phyloP scores from a whole-genome alignment of 2,113 vertebrate species.

The Limnothrissa miodon region DNA sequence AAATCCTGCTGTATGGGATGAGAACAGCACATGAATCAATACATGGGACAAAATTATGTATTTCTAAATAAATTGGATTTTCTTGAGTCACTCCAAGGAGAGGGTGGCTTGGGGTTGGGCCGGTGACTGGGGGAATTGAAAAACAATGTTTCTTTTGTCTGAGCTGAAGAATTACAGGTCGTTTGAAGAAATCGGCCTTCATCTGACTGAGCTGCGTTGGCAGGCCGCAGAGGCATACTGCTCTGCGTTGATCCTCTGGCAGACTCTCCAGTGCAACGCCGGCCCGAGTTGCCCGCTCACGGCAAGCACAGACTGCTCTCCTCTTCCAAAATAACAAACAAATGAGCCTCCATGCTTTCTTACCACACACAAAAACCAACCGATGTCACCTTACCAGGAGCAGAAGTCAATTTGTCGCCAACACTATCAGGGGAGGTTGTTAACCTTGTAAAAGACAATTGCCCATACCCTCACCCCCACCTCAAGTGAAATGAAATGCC shows the following conservation, averaged over 20 bases:
- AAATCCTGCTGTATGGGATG: background rate
- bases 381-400: conserved; percentile 51
- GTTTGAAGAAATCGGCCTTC: background rate
- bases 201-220: background rate
- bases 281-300: background rate
- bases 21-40: background rate
- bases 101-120: background rate
- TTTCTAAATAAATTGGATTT: conserved; percentile 16
- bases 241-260: background rate
- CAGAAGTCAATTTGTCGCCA: conserved; percentile 55
- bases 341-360: background rate
- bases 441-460: conserved; percentile 68
- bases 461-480: conserved; percentile 28
- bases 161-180: background rate
- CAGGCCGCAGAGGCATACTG: background rate
- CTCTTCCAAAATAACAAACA: background rate
- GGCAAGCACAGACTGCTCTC: background rate
- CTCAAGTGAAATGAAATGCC: conserved; percentile 66
- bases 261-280: background rate
- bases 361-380: conserved; percentile 11
- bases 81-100: conserved; percentile 3
- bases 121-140: background rate
- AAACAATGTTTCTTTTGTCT: background rate
- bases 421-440: conserved; percentile 51
- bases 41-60: background rate